Base-by-base conservation (phyloP, 2,888 invertebrate genomes). In the Drosophila suboccidentalis region DNA sequence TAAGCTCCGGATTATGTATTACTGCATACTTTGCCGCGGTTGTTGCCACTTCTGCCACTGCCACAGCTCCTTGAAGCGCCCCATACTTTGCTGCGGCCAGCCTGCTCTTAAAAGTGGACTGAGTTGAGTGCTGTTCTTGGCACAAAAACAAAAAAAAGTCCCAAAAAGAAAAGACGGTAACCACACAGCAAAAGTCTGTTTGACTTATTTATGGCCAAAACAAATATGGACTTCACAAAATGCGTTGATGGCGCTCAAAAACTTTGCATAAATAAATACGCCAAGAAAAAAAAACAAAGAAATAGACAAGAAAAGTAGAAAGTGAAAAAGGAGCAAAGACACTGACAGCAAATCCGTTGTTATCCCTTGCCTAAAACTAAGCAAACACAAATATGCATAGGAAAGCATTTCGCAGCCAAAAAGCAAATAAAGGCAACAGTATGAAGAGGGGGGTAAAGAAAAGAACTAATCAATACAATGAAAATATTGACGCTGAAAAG, bases 1-100 rank as follows among this genome's bases (percentile, higher is more conserved):
- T 86, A 78, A 86, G 86, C 86, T 71, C 64, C 53, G 82, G 90
- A 86, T 86, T 86, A 86, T 80, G 86, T 86, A 78, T 88, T 86
- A 69, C 76, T 47, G 49, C 80, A 79, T 79, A 90, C 90, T 86
- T 86, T 89, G 86, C 68, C 51, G 72, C 73, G 90, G 79, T 73
- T 85, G 54, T 39, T 74, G 66, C 61, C 61, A 44, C 61, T 47
- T 26, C 66, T 41, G 29, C 34, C 46, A 26, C 36, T 19, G 8
- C 34, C 53, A 39, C 34, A 4, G 13, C 53, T 47, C 32, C 60
- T 55, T 51, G 44, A 63, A 46, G 63, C 43, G 38, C 44, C 46
- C 50, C 54, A 61, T 22, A 69, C 50, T 75, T 59, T 50, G 62
- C 61, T 76, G 80, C 44, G 64, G 75, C 61, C 51, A 65, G 58